phyloP scores from a whole-genome alignment of 23 tunicate species.

The Halocynthia aurantium region DNA sequence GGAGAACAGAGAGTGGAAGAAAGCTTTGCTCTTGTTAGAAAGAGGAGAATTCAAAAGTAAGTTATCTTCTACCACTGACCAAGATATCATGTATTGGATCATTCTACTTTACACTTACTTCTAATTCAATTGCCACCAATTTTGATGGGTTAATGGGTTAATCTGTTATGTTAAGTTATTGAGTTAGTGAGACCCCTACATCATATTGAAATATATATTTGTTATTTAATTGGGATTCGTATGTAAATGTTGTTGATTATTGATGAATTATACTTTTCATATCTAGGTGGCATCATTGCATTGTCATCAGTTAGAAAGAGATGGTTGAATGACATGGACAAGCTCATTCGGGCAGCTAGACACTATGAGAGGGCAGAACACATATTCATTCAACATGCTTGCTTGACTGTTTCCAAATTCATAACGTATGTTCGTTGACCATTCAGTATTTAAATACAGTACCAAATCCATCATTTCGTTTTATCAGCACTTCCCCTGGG shows the following conservation, averaged over 20 bases:
- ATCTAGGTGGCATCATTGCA: conserved; percentile 27
- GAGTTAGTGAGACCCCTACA: too few species aligned
- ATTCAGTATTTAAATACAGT: too few species aligned
- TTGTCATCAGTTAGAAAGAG: conserved; percentile 42
- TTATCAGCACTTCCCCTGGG: conserved; percentile 24
- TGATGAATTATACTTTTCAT: background rate
- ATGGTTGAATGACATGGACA: conserved; percentile 61
- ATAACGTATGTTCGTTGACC: conserved; percentile 3
- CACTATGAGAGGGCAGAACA: conserved; percentile 96
- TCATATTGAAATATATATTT: too few species aligned
- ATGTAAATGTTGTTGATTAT: background rate
- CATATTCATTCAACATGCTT: conserved; percentile 65
- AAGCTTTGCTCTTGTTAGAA: conserved; percentile 40
- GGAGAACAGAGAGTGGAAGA: conserved; percentile 75
- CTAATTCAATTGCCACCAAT: background rate
- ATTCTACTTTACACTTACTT: background rate
- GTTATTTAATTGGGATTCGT: too few species aligned
- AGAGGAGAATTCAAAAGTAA: conserved; percentile 13
- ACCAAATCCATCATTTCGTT: background rate
- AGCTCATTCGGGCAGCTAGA: conserved; percentile 60
- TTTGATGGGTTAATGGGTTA: background rate
- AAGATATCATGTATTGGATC: background rate
- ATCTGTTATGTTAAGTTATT: too few species aligned
- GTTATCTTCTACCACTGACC: background rate
- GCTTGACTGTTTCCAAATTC: background rate